Evolutionary conservation across 2,113 vertebrate genomes (phyloP).

Genomic region (Uria aalge): DNA sequence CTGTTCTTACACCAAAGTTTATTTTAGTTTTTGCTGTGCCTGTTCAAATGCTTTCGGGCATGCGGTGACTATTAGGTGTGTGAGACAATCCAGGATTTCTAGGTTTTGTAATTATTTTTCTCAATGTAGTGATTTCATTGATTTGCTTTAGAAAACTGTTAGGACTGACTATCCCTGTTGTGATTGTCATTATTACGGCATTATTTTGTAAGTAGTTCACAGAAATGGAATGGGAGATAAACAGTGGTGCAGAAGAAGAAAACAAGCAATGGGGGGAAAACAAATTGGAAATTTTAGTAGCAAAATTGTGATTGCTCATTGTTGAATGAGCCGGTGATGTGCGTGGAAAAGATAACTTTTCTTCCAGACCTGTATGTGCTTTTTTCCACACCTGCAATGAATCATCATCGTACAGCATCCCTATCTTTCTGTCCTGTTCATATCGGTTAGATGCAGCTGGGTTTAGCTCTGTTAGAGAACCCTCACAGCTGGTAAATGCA

Average conservation of each 20-base stretch:
- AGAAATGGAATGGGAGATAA: neutral
- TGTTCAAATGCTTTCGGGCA: neutral
- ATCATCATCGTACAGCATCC: neutral
- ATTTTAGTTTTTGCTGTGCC: neutral
- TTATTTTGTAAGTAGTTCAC: neutral
- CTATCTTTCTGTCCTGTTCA: neutral
- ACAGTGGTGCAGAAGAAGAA: neutral
- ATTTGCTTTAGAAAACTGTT: neutral
- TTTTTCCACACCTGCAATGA: neutral
- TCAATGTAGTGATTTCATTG: neutral
- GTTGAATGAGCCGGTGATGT: neutral
- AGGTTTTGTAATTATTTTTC: neutral
- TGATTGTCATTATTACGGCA: neutral
- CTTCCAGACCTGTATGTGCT: rapidly evolving
- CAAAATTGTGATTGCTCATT: neutral
- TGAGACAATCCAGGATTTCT: neutral
- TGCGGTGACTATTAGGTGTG: neutral
- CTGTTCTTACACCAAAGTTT: neutral
- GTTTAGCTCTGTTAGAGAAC: neutral
- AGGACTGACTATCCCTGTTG: neutral
- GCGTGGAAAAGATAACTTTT: neutral
- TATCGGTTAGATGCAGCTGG: neutral
- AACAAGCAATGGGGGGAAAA: rapidly evolving
- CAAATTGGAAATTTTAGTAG: neutral
- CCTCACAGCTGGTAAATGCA: neutral